Percentiles rank a stretch among this genome's conserved stretches.
Evolutionary conservation across 2,888 invertebrate genomes (phyloP).

Genomic region (Agrilus biguttatus): DNA sequence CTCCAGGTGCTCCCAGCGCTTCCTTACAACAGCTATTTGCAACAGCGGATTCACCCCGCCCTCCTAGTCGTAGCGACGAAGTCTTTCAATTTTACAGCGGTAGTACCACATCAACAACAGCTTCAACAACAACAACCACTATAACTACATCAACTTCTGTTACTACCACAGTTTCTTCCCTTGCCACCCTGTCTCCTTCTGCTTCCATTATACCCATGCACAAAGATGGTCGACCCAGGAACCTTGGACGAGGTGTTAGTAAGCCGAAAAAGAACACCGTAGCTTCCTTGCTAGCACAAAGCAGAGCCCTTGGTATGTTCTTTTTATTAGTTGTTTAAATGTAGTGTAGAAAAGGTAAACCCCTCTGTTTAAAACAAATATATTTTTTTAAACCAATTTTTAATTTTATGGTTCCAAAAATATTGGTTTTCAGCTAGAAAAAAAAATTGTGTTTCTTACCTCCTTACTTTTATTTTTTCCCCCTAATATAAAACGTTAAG

Average conservation of each 20-base stretch:
- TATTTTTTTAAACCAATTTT: no score
- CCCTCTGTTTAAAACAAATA: no score
- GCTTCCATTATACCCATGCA: constrained; percentile 19
- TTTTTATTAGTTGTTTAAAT: not conserved
- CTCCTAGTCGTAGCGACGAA: constrained; percentile 34
- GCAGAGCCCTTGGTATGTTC: constrained; percentile 52
- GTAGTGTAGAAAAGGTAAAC: not conserved
- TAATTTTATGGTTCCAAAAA: no score
- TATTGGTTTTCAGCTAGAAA: no score
- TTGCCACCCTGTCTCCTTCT: constrained; percentile 8
- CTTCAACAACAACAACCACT: constrained; percentile 13
- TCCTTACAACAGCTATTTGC: constrained; percentile 41
- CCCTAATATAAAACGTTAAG: no score
- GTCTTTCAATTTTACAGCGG: constrained; percentile 11
- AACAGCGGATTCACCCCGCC: constrained; percentile 43
- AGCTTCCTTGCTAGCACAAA: constrained; percentile 74
- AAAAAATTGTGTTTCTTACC: no score
- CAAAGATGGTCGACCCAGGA: constrained; percentile 69
- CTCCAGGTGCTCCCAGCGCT: constrained; percentile 36
- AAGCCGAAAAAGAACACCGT: constrained; percentile 90
- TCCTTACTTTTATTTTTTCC: no score
- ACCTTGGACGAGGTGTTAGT: constrained; percentile 74
- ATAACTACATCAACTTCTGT: constrained; percentile 11
- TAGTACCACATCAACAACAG: constrained; percentile 2
- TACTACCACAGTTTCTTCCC: constrained; percentile 4